Evolutionary conservation across 2,797 vertebrate species (phyloP), one percentile per base, ranked within the genome.

Genomic region (Notoglanidium macrostoma): DNA sequence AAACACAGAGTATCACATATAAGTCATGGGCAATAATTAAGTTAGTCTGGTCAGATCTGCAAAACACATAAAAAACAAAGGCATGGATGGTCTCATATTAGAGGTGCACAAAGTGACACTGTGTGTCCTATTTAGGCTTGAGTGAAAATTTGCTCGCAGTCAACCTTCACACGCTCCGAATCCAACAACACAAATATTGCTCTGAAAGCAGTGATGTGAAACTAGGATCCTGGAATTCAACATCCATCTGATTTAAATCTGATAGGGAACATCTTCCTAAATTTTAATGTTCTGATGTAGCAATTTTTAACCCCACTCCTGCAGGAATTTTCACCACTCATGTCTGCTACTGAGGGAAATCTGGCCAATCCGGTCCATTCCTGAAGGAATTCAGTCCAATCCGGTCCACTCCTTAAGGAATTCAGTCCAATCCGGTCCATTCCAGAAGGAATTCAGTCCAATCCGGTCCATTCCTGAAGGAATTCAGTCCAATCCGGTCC

Each of bases 1-100:
- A 80, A 68, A 46, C 54, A 61, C 67, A 80, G 76, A 86, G 55
- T 85, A 61, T 85, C 83, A 74, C 55, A 63, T 73, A 73, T 40
- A 83, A 83, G 81, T 83, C 81, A 83, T 67, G 63, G 46, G 63
- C 81, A 83, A 83, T 68, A 68, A 68, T 83, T 83, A 83, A 68
- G 63, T 82, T 82, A 49, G 40, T 54, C 46, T 83, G 63, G 44
- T 68, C 19, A 51, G 63, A 51, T 51, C 17, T 67, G 7, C n/a
- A 51, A 46, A 82, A 82, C 26, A 49, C 40, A 65, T 46, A 57
- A 23, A 46, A 35, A 35, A 79, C 35, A 81, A 81, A 44, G 23
- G 57, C 57, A 65, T 51, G 44, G 15, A 44, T 82, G 80, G 61
- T 65, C 26, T 29, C 59, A 21, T 54, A 54, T 54, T 77, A 51